A percentile compares a stretch with the other conserved stretches of the same genome.
Conservation (phyloP, 2,888 invertebrate species). For the Noctua janthina region DNA sequence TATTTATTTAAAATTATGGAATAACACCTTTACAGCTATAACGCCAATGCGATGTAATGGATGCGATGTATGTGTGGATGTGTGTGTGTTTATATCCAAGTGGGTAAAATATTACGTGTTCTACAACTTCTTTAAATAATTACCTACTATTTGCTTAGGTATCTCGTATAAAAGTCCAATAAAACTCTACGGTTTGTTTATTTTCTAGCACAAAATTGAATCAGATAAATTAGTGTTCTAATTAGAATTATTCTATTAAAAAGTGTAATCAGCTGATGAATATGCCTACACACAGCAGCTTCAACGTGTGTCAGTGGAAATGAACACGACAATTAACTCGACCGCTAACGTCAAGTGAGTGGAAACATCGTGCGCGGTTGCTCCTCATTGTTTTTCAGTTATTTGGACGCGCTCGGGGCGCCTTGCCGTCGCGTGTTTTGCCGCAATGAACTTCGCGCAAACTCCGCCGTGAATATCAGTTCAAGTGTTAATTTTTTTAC, state of each 20-base stretch:
- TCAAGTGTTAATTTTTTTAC: slow-evolving; percentile 60
- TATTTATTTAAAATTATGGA: too few species aligned
- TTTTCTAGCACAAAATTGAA: neutral
- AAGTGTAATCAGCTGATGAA: slow-evolving; percentile 35
- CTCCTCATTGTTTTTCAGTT: slow-evolving; percentile 75
- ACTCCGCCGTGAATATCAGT: slow-evolving; percentile 64
- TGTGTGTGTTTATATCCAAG: too few species aligned
- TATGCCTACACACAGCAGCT: slow-evolving; percentile 28
- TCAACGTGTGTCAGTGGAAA: slow-evolving; percentile 59
- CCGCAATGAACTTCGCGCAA: slow-evolving; percentile 77
- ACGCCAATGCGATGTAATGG: too few species aligned
- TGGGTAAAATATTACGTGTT: neutral
- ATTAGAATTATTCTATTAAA: neutral
- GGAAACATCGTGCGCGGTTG: slow-evolving; percentile 58
- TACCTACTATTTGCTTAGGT: neutral
- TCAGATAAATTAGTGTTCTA: neutral
- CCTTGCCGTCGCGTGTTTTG: slow-evolving; percentile 68
- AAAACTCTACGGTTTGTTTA: neutral
- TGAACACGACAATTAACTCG: slow-evolving; percentile 46
- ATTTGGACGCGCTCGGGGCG: slow-evolving; percentile 73
- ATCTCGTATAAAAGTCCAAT: neutral
- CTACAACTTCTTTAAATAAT: neutral
- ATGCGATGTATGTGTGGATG: too few species aligned
- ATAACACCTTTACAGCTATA: too few species aligned
- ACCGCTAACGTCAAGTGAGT: slow-evolving; percentile 59